Evolutionary conservation across 2,888 invertebrate species (phyloP), one percentile per base, ranked within the genome.

Genomic region (Bruchidius siliquastri): DNA sequence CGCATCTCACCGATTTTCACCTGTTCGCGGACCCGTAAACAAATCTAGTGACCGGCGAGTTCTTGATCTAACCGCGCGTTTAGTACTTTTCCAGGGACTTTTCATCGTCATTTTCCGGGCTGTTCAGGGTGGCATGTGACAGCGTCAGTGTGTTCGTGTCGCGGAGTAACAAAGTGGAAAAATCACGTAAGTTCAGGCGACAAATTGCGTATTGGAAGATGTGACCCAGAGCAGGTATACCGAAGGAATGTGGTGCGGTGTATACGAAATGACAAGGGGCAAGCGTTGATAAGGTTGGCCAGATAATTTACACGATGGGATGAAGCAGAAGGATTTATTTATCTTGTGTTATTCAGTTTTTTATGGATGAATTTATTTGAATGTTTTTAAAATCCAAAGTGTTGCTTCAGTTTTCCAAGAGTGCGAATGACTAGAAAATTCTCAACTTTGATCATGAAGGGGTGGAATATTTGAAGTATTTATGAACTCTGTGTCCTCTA

Each of bases 21-120:
- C 75, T 74, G 76, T 75, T 72, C 66, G 71, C 26, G 70, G 72
- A 67, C 20, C 20, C 66, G 74, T 71, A 26, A 71, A 72, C 74
- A 71, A 72, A 71, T 22, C 74, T 30, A 74, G 71, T 74, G 74
- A 68, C 67, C 69, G 71, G 69, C 71, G 69, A 71, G 69, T 69
- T 66, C 20, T 68, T 20, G 21, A 22, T 2, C 2, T 10, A 1
- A 18, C 20, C 21, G 68, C 68, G 68, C 22, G 68, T 13, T 49
- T 13, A 4, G 49, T 8, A 13, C 49, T 49, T 49, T 49, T 18
- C 49, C 49, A 4, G 18, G 49, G 49, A 49, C 6, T 49, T 49
- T 49, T 13, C 49, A 49, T 1, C 49, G 21, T 2, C 18, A 6
- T 68, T 68, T 68, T 68, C 20, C 68, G 22, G 10, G 21, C n/a